These are phyloP conservation scores for Anagyrus pseudococci DNA, from an alignment of 2,888 invertebrate genomes.

Conservation along the genomic window DNA sequence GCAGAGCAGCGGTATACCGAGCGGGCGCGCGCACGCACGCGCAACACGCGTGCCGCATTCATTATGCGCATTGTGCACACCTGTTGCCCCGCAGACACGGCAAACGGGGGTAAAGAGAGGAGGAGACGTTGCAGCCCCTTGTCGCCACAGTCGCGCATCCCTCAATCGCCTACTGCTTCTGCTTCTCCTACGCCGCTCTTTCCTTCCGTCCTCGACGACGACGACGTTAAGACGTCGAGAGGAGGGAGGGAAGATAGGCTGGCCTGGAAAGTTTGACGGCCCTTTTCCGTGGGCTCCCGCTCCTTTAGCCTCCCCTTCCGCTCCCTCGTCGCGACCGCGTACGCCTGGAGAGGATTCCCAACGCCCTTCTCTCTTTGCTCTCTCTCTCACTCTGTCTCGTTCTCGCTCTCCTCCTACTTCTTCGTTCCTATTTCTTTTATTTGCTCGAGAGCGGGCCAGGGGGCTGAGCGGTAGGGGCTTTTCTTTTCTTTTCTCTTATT, in stretches of 20 bases:
- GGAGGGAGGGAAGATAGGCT: background rate
- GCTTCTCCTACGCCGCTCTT: too few species aligned
- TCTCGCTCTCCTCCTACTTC: background rate
- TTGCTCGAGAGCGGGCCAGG: too few species aligned
- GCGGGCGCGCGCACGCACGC: constrained; percentile 3
- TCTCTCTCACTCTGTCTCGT: too few species aligned
- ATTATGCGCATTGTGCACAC: constrained; percentile 58
- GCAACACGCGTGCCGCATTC: constrained; percentile 51
- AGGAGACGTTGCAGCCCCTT: constrained; percentile 23
- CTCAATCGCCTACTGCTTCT: constrained; percentile 30
- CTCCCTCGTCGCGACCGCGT: background rate
- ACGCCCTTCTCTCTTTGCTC: too few species aligned
- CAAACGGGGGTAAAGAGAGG: constrained; percentile 4
- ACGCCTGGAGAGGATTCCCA: too few species aligned
- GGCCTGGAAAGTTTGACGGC: constrained; percentile 33
- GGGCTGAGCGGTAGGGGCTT: too few species aligned
- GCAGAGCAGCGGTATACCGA: constrained; percentile 35
- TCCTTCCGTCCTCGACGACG: too few species aligned
- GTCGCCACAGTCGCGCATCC: constrained; percentile 30
- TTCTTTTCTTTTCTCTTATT: too few species aligned
- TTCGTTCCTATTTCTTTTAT: background rate
- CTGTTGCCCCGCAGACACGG: constrained; percentile 52
- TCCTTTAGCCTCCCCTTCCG: background rate
- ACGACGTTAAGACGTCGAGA: background rate
- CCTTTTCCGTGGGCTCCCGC: constrained; percentile 10